Evolutionary conservation across 2,888 invertebrate genomes (phyloP).

Genomic region (Protodeltote pygarga): DNA sequence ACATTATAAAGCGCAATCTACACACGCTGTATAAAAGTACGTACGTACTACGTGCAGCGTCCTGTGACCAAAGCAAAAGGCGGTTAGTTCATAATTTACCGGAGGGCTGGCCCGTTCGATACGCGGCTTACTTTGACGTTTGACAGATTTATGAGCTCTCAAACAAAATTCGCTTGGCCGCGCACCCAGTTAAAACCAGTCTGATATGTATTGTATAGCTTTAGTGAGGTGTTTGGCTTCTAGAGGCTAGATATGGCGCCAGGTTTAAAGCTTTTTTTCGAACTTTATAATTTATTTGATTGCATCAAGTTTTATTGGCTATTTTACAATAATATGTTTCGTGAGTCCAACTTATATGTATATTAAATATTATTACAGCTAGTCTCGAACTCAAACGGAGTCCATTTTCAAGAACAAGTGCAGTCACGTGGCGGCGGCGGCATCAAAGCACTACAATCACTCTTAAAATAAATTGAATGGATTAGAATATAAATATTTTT

Average conservation of each 20-base stretch:
- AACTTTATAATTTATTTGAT: not conserved
- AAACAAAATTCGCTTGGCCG: constrained; percentile 74
- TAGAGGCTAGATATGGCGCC: constrained; percentile 3
- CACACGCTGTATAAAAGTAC: constrained; percentile 26
- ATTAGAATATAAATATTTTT: too few species aligned
- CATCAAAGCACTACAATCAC: too few species aligned
- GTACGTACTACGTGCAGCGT: constrained; percentile 17
- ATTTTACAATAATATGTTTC: constrained; percentile 2
- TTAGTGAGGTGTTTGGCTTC: constrained; percentile 4
- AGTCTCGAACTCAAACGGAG: too few species aligned
- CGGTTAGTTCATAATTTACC: constrained; percentile 80
- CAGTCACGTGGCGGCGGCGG: too few species aligned
- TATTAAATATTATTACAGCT: too few species aligned
- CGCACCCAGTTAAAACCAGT: constrained; percentile 48
- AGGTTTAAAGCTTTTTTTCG: not conserved
- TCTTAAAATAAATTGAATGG: too few species aligned
- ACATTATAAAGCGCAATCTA: constrained; percentile 11
- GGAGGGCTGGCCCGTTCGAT: constrained; percentile 79
- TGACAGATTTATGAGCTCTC: constrained; percentile 85
- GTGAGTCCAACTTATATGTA: too few species aligned
- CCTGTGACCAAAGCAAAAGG: constrained; percentile 53
- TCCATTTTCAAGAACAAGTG: too few species aligned
- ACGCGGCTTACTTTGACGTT: constrained; percentile 84
- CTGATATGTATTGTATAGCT: constrained; percentile 27
- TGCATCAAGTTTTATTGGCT: too few species aligned